These are phyloP conservation scores for Mythimna albipuncta DNA, from an alignment of 2,888 invertebrate genomes.

Conservation along the genomic window DNA sequence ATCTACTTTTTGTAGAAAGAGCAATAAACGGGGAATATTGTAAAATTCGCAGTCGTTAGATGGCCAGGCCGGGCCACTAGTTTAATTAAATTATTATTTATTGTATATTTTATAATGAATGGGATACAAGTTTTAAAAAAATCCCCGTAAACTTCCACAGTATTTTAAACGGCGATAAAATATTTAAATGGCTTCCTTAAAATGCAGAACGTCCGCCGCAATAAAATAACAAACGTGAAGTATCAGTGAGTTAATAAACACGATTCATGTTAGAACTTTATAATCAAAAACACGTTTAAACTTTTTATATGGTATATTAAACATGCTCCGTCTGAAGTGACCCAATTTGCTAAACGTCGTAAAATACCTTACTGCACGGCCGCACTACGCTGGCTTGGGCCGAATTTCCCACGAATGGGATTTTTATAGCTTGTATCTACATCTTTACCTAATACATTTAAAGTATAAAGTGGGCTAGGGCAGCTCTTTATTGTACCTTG, in stretches of 20 bases:
- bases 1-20: too few species aligned
- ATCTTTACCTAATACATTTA: constrained; percentile 64
- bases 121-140: constrained; percentile 11
- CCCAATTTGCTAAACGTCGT: constrained; percentile 70
- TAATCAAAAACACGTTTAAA: constrained; percentile 56
- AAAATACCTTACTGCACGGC: constrained; percentile 62
- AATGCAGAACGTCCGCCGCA: constrained; percentile 24
- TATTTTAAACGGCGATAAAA: constrained; percentile 16
- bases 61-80: too few species aligned
- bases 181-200: constrained; percentile 18
- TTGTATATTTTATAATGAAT: constrained; percentile 13
- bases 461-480: constrained; percentile 32
- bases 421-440: constrained; percentile 69
- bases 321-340: constrained; percentile 58
- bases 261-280: constrained; percentile 46
- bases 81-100: not conserved
- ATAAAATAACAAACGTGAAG: constrained; percentile 45
- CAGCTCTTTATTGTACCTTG: constrained; percentile 40
- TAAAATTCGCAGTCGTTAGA: too few species aligned
- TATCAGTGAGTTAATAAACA: constrained; percentile 48
- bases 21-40: too few species aligned
- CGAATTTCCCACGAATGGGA: constrained; percentile 68
- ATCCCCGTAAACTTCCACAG: constrained; percentile 12
- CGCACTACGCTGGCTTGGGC: constrained; percentile 42
- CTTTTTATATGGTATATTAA: constrained; percentile 65